Evolutionary conservation across 2,797 vertebrate genomes (phyloP), one percentile per base, ranked within the genome.

Genomic region (Momotus momota): DNA sequence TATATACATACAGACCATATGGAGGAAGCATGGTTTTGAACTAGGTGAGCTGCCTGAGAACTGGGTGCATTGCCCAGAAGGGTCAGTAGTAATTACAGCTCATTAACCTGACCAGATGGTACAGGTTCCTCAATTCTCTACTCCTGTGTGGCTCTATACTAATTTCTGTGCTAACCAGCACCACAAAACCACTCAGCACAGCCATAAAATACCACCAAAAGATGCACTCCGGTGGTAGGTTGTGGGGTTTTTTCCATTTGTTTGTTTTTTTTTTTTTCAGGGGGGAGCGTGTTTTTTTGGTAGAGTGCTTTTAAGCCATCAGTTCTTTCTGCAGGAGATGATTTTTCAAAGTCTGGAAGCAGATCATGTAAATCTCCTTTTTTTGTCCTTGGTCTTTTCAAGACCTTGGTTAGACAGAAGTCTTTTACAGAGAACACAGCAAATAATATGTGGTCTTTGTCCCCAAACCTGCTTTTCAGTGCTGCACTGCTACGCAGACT

Each of bases 401-500:
- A 94, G 64, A 38, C 14, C 33, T 73, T 33, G 29, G 46, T 54
- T 88, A 94, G 85, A 81, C 38, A 90, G 81, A 85, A 77, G 22
- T 77, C 57, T 90, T 77, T 86, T 78, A 80, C 31, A 80, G n/a
- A 94, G 49, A 92, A 65, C 41, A 92, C 5, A 73, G 27, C 9
- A 94, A 62, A 85, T 57, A 90, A 73, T 46, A 84, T 1, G 41
- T 54, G 61, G 38, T 61, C 83, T 95, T 94, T 92, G 88, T 89
- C 86, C 94, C 74, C 89, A 88, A 91, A 93, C 49, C 82, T 90
- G 74, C 67, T 91, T 94, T 93, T 94, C 57, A 77, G 74, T 6
- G 15, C 55, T 61, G 29, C 73, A 85, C 38, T 62, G 60, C 35
- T 52, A 86, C 80, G 52, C 62, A 86, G 90, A 77, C 71, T 80